Conservation (phyloP, 2,797 vertebrate species). For the Myiotriccus ornatus region DNA sequence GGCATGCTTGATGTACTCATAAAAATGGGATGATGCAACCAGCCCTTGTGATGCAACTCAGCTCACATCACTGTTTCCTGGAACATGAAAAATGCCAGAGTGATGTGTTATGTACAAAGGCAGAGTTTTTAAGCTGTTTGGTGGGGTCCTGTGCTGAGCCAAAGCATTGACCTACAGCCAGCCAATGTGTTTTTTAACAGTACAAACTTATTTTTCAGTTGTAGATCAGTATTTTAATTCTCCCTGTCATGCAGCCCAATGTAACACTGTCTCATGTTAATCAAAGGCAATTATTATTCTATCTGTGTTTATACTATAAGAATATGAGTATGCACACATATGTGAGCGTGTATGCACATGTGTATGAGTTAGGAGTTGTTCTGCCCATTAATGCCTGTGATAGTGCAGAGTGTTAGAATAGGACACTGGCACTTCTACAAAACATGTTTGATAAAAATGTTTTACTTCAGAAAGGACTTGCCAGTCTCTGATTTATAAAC, state of each 20-base stretch:
- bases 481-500: background rate
- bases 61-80: background rate
- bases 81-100: background rate
- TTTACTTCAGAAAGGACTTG: background rate
- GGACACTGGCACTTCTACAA: background rate
- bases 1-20: background rate
- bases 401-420: background rate
- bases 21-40: background rate
- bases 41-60: background rate
- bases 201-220: background rate
- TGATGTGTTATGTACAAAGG: background rate
- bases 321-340: background rate
- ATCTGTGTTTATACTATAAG: no score
- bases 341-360: background rate
- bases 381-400: background rate
- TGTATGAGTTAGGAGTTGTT: background rate
- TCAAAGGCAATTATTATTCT: background rate
- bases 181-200: background rate
- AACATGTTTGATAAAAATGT: background rate
- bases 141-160: background rate
- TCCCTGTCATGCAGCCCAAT: background rate
- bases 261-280: background rate
- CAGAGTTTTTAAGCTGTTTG: background rate
- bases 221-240: background rate
- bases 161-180: background rate